A percentile compares a stretch with the other conserved stretches of the same genome.
These are phyloP conservation scores for Xanthia icteritia DNA, from an alignment of 2,888 invertebrate species.

Conservation along the genomic window DNA sequence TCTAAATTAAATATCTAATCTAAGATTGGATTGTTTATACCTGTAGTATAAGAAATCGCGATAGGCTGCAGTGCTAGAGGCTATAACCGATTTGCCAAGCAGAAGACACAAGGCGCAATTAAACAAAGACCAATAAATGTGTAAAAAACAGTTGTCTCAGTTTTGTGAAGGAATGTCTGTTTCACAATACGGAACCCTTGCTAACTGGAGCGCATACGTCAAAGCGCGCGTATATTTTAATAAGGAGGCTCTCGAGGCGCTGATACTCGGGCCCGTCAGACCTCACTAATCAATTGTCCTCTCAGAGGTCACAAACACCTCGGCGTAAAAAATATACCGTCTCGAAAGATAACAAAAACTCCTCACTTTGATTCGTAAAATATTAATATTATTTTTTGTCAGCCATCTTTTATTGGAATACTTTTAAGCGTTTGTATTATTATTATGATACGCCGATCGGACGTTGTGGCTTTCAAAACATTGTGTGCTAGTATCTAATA, in stretches of 20 bases:
- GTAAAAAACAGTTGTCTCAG: not conserved
- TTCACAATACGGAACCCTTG: constrained; percentile 64
- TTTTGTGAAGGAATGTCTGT: not conserved
- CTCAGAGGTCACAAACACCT: constrained; percentile 69
- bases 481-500: not conserved
- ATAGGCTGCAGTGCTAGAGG: not conserved
- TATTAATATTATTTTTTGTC: constrained; percentile 71
- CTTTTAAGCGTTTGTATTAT: constrained; percentile 60
- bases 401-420: constrained; percentile 63
- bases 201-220: constrained; percentile 24
- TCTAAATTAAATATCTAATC: constrained; percentile 27
- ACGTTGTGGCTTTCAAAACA: constrained; percentile 52
- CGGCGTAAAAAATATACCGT: constrained; percentile 68
- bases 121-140: not conserved
- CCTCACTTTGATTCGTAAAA: constrained; percentile 71
- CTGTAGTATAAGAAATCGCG: not conserved
- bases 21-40: constrained; percentile 5
- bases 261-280: constrained; percentile 68
- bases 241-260: constrained; percentile 71
- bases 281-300: constrained; percentile 81
- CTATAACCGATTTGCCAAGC: not conserved
- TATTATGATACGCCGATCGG: constrained; percentile 49
- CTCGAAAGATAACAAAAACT: constrained; percentile 68
- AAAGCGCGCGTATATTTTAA: constrained; percentile 63
- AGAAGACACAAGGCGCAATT: not conserved